Percentiles rank a stretch among this genome's conserved stretches.
Evolutionary conservation across 2,888 invertebrate species (phyloP).

Genomic region (Liodrosophila aerea): DNA sequence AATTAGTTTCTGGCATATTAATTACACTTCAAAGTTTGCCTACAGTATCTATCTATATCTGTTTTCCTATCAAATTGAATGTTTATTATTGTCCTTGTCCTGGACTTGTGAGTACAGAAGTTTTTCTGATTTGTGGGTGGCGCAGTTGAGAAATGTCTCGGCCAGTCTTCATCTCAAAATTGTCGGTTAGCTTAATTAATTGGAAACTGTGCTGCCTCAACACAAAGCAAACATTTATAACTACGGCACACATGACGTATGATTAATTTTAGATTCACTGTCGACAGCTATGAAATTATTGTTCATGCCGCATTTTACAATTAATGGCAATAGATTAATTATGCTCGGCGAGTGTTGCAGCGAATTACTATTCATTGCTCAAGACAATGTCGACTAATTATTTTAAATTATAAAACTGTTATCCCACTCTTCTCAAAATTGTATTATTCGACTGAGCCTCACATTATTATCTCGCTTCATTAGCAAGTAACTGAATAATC

Average conservation of each 20-base stretch:
- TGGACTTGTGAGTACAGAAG: constrained; percentile 7
- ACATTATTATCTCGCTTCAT: no score
- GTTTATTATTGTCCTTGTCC: constrained; percentile 26
- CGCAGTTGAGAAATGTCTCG: constrained; percentile 33
- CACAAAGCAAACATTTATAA: constrained; percentile 24
- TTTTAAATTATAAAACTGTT: not conserved
- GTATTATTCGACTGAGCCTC: no score
- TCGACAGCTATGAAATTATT: not conserved
- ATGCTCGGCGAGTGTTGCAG: not conserved
- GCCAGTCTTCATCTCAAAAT: constrained; percentile 8
- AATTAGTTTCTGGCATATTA: constrained; percentile 46
- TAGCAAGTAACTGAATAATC: not conserved
- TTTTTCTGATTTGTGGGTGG: constrained; percentile 13
- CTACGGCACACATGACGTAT: constrained; percentile 21
- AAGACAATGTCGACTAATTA: not conserved
- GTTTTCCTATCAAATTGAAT: constrained; percentile 38
- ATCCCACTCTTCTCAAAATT: no score
- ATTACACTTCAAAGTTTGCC: constrained; percentile 48
- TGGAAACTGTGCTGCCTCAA: constrained; percentile 26
- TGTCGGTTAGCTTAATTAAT: constrained; percentile 40
- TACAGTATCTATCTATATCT: not conserved
- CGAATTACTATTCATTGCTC: no score
- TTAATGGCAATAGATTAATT: no score
- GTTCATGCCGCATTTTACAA: no score
- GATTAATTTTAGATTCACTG: constrained; percentile 35